A percentile compares a stretch with the other conserved stretches of the same genome.
These are phyloP conservation scores for Branchinecta lynchi DNA, from an alignment of 1,140 invertebrate species.

Conservation along the genomic window DNA sequence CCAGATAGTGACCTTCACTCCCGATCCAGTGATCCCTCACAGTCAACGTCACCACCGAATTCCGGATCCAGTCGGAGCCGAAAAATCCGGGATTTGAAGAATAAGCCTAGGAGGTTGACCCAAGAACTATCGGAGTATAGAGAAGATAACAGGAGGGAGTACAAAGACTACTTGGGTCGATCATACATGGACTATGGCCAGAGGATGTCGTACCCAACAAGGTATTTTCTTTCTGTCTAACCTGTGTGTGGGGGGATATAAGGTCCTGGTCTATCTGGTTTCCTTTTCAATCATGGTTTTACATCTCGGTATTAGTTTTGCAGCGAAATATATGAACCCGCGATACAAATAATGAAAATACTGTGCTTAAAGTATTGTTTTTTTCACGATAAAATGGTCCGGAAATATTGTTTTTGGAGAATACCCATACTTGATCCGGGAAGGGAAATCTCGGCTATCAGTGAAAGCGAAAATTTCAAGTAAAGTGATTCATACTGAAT, in stretches of 20 bases:
- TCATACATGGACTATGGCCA: not conserved
- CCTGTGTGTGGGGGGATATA: not conserved
- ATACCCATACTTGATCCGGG: too few species aligned
- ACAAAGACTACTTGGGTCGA: conserved; percentile 34
- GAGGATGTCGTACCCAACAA: not conserved
- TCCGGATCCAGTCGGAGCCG: not conserved
- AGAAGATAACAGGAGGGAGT: conserved; percentile 34
- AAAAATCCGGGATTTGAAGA: conserved; percentile 8
- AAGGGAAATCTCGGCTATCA: too few species aligned
- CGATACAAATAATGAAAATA: not conserved
- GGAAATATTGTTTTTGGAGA: too few species aligned
- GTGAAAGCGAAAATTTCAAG: too few species aligned
- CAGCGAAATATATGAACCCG: not conserved
- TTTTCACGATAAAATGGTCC: too few species aligned
- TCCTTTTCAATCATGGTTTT: not conserved
- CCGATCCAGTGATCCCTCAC: not conserved
- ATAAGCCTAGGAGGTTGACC: conserved; percentile 23
- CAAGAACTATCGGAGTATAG: conserved; percentile 35
- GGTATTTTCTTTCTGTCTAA: not conserved
- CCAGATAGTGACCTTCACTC: not conserved
- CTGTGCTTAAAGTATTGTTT: too few species aligned
- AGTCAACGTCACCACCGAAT: not conserved
- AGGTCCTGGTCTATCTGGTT: not conserved
- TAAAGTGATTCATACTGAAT: too few species aligned
- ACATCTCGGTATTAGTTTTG: not conserved